A percentile compares a stretch with the other conserved stretches of the same genome.
Conservation (phyloP, 2,888 invertebrate genomes). For the Drosophila meridiana region DNA sequence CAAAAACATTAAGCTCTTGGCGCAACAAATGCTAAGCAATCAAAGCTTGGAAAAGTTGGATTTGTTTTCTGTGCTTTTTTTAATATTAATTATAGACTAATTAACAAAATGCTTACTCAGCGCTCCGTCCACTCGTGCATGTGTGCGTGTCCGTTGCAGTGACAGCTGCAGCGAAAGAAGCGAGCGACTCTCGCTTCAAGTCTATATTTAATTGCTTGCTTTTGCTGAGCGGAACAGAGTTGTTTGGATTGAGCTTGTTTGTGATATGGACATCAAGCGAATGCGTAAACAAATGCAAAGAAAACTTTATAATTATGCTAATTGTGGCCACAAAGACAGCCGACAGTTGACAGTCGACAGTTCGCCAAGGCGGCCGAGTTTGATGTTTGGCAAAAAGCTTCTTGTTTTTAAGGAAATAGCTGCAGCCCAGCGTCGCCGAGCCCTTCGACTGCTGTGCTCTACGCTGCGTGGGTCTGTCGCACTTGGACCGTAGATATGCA, state of each 20-base stretch:
- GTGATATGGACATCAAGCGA: slow-evolving; percentile 60
- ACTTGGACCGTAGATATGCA: slow-evolving; percentile 81
- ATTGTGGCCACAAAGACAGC: slow-evolving; percentile 67
- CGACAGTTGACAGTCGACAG: neutral
- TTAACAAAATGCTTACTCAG: slow-evolving; percentile 70
- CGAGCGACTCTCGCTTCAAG: slow-evolving; percentile 40
- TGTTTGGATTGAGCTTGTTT: slow-evolving; percentile 39
- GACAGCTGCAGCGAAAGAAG: slow-evolving; percentile 39
- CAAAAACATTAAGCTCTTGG: slow-evolving; percentile 48
- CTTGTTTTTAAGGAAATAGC: slow-evolving; percentile 28
- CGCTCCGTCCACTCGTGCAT: slow-evolving; percentile 63
- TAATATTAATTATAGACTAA: slow-evolving; percentile 74
- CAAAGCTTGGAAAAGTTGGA: slow-evolving; percentile 34
- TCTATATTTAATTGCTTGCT: slow-evolving; percentile 73
- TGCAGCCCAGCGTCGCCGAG: slow-evolving; percentile 5
- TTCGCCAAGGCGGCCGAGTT: slow-evolving; percentile 35
- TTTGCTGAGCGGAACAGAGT: slow-evolving; percentile 48
- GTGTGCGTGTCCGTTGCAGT: slow-evolving; percentile 52
- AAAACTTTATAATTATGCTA: slow-evolving; percentile 82
- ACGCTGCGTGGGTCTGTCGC: slow-evolving; percentile 14
- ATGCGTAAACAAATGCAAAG: slow-evolving; percentile 60
- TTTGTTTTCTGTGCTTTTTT: slow-evolving; percentile 27
- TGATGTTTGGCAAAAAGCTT: slow-evolving; percentile 46
- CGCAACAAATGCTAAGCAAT: slow-evolving; percentile 56
- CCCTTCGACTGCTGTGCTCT: neutral